These are phyloP conservation scores for Drosophila helvetica DNA, from an alignment of 2,888 invertebrate genomes.

Conservation along the genomic window DNA sequence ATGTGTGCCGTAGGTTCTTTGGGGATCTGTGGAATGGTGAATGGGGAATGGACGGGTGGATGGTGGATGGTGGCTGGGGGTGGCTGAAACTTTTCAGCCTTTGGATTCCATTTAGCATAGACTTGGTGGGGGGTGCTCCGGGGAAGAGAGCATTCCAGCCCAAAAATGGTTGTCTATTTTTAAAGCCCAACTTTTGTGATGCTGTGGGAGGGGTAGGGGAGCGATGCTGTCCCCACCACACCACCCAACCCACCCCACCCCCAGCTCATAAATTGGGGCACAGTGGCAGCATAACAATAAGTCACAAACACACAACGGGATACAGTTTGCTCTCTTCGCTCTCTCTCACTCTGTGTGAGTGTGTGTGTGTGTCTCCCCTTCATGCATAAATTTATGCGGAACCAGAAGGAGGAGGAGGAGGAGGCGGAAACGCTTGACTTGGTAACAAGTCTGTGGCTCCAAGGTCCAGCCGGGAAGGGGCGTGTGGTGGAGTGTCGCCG, in stretches of 20 bases:
- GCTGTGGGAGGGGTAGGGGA: neutral
- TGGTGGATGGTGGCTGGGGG: conserved; percentile 9
- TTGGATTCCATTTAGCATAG: conserved; percentile 57
- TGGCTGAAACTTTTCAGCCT: conserved; percentile 42
- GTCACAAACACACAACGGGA: conserved; percentile 56
- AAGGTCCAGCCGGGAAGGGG: conserved; percentile 1
- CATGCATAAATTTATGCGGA: conserved; percentile 45
- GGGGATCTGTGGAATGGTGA: neutral
- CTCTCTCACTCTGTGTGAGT: neutral
- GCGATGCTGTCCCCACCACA: conserved; percentile 26
- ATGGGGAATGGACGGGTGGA: neutral
- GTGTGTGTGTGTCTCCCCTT: conserved; percentile 8
- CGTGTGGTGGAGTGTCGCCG: conserved; percentile 26
- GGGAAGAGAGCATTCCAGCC: conserved; percentile 12
- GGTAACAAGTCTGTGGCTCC: conserved; percentile 46
- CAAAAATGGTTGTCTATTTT: conserved; percentile 61
- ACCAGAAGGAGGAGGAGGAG: conserved; percentile 13
- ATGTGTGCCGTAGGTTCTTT: conserved; percentile 57
- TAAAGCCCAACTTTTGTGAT: conserved; percentile 47
- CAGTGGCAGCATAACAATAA: conserved; percentile 79
- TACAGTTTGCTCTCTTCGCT: conserved; percentile 10
- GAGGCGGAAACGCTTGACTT: conserved; percentile 51
- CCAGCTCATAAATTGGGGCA: conserved; percentile 73
- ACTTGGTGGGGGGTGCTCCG: conserved; percentile 6
- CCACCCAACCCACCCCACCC: conserved; percentile 43